Evolutionary conservation across 1,140 invertebrate genomes (phyloP).

Genomic region (Lepidurus arcticus): DNA sequence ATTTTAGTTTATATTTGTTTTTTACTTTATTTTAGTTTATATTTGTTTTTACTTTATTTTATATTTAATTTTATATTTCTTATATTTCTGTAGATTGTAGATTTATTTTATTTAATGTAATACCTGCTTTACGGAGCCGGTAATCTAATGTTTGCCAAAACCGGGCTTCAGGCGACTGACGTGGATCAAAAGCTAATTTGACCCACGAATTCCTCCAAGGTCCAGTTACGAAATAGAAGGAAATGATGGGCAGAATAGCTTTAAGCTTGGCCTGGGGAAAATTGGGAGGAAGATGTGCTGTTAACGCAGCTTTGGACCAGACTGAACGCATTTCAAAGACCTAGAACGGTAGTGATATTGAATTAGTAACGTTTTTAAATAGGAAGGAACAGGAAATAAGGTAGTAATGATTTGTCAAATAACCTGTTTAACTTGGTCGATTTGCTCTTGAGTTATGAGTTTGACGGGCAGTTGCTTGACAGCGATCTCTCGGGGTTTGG

Average conservation of each 20-base stretch:
- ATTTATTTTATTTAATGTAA: not conserved
- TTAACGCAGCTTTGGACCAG: constrained; percentile 72
- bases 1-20: too few relatives aligned
- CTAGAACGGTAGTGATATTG: constrained; percentile 32
- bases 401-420: not conserved
- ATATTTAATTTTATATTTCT: too few relatives aligned
- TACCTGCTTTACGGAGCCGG: constrained; percentile 53
- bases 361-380: constrained; percentile 37
- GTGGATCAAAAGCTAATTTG: constrained; percentile 77
- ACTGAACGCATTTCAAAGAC: constrained; percentile 62
- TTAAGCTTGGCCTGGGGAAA: constrained; percentile 61
- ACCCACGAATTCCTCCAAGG: constrained; percentile 85
- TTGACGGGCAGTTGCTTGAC: constrained; percentile 49
- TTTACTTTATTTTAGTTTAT: too few relatives aligned
- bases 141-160: constrained; percentile 82
- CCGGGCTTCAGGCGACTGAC: constrained; percentile 63
- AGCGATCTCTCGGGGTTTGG: constrained; percentile 49
- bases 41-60: too few relatives aligned
- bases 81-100: not conserved
- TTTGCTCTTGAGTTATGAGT: constrained; percentile 46
- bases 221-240: constrained; percentile 77
- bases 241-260: constrained; percentile 68
- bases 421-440: constrained; percentile 50
- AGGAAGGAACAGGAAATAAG: constrained; percentile 29
- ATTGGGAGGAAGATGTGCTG: constrained; percentile 53